Evolutionary conservation across 2,888 invertebrate species (phyloP).

Genomic region (Notodonta dromedarius): DNA sequence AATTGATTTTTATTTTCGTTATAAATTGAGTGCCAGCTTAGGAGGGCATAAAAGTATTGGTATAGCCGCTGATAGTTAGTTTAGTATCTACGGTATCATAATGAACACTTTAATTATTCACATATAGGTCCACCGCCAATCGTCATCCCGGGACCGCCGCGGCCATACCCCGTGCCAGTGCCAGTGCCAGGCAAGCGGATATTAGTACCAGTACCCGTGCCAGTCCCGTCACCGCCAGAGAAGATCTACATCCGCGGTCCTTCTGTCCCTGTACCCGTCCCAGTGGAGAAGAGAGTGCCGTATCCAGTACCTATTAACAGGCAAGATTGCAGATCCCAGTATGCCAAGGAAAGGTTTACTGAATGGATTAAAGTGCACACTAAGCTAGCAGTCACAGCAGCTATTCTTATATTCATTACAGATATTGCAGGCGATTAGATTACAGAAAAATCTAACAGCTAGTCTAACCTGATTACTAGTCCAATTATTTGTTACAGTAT

Average conservation of each 20-base stretch:
- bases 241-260: constrained; percentile 53
- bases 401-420: too few relatives aligned
- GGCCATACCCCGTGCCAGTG: constrained; percentile 68
- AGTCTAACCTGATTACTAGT: too few relatives aligned
- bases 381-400: too few relatives aligned
- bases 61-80: too few relatives aligned
- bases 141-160: constrained; percentile 65
- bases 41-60: too few relatives aligned
- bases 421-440: too few relatives aligned
- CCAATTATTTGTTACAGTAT: too few relatives aligned
- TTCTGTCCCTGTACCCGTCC: constrained; percentile 54
- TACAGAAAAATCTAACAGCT: too few relatives aligned
- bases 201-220: constrained; percentile 53
- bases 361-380: too few relatives aligned
- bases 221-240: constrained; percentile 52
- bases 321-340: constrained; percentile 25
- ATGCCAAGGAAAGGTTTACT: neutral
- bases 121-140: constrained; percentile 64
- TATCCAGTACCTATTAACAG: constrained; percentile 45
- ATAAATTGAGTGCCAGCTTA: too few relatives aligned
- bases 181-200: constrained; percentile 64
- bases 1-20: too few relatives aligned
- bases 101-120: neutral
- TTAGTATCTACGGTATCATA: too few relatives aligned
- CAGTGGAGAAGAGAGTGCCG: constrained; percentile 52